A percentile compares a stretch with the other conserved stretches of the same genome.
Evolutionary conservation across 2,113 vertebrate genomes (phyloP).

Genomic region (Thamnophis sirtalis): DNA sequence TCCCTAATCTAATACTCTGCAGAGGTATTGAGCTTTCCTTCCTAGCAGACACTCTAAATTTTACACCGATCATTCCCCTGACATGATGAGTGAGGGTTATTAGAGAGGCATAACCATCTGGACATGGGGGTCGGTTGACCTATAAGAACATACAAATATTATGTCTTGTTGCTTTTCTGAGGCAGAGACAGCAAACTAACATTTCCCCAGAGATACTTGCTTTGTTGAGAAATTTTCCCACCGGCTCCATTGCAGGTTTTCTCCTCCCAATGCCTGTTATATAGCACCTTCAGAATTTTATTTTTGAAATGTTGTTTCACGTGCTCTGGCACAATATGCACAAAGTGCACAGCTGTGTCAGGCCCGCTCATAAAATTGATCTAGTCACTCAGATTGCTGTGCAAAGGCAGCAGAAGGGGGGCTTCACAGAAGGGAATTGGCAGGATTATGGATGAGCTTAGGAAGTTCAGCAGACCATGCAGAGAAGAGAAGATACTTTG

Average conservation of each 20-base stretch:
- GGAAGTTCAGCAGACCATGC: conserved; percentile 22
- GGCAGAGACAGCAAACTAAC: neutral
- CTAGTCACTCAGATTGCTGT: neutral
- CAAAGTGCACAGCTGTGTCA: neutral
- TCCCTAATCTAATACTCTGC: neutral
- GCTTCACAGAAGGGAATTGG: neutral
- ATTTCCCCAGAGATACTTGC: neutral
- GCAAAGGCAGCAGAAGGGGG: neutral
- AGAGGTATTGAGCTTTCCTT: neutral
- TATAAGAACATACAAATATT: neutral
- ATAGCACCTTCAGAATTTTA: neutral
- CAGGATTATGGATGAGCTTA: conserved; percentile 10
- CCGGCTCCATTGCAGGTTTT: neutral
- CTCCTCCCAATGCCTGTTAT: neutral
- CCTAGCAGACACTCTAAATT: neutral
- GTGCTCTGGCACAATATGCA: neutral
- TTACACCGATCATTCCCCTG: neutral
- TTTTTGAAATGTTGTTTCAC: neutral
- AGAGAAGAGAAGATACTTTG: conserved; percentile 1
- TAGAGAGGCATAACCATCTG: neutral
- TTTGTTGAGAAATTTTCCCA: neutral
- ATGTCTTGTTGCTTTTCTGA: neutral
- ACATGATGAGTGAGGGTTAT: neutral
- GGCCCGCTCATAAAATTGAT: neutral
- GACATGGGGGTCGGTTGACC: neutral